These are phyloP conservation scores for Trachymyrmex cornetzi DNA, from an alignment of 1,140 invertebrate species.

Conservation along the genomic window DNA sequence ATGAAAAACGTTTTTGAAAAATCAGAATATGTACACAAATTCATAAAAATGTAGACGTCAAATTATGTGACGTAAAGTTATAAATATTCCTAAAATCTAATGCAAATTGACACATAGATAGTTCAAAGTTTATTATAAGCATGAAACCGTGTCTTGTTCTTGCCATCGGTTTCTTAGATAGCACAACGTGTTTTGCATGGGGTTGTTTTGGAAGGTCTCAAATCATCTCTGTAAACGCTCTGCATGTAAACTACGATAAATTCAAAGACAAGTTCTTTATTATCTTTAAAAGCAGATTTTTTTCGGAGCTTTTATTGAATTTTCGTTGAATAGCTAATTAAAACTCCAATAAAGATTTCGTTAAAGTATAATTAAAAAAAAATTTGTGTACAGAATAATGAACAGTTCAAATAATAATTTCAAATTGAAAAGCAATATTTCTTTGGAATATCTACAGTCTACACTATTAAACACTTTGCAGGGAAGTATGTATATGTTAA, in stretches of 20 bases:
- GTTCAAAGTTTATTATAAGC: not conserved
- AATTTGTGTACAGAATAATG: not conserved
- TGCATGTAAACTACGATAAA: slow-evolving; percentile 4
- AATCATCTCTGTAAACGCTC: not conserved
- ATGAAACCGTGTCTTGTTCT: not conserved
- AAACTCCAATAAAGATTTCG: not conserved
- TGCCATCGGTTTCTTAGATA: not conserved
- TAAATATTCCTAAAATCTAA: not conserved
- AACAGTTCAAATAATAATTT: not conserved
- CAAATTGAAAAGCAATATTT: not conserved
- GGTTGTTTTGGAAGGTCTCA: not conserved
- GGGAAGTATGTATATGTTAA: not conserved
- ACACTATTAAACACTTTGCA: not conserved
- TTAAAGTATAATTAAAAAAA: not conserved
- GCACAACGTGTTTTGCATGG: not conserved
- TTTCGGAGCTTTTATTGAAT: not conserved
- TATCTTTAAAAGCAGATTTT: not conserved
- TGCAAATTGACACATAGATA: not conserved
- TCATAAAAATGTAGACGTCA: not conserved
- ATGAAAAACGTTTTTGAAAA: not conserved
- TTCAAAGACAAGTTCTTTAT: slow-evolving; percentile 11
- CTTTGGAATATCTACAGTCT: not conserved
- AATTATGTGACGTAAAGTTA: not conserved
- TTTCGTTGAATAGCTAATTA: not conserved
- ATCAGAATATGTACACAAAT: not conserved